These are phyloP conservation scores for Anableps anableps DNA, from an alignment of 2,797 vertebrate genomes.

Conservation along the genomic window DNA sequence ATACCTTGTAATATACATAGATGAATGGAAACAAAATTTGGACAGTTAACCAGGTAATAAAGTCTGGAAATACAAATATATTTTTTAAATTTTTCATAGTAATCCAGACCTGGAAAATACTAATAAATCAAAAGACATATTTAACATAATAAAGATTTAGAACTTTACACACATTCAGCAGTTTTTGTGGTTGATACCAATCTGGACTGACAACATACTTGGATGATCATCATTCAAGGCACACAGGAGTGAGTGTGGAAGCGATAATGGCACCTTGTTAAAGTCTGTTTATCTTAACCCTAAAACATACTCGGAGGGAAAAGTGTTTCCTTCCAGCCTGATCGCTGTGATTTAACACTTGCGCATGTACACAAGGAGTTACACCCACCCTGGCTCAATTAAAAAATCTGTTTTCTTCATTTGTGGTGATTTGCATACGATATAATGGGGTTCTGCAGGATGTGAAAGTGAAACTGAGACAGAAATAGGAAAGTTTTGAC, in stretches of 20 bases:
- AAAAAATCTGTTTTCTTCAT: constrained; percentile 22
- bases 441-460: constrained; percentile 11
- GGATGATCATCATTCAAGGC: constrained; percentile 37
- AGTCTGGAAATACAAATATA: neutral
- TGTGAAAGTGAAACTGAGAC: neutral
- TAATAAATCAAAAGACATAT: neutral
- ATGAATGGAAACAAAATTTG: neutral
- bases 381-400: constrained; percentile 23
- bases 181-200: constrained; percentile 30
- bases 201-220: constrained; percentile 34
- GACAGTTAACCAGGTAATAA: neutral
- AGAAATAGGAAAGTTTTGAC: neutral
- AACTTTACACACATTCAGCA: constrained; percentile 13
- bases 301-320: constrained; percentile 81
- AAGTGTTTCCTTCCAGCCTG: constrained; percentile 84
- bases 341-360: constrained; percentile 61
- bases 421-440: constrained; percentile 21
- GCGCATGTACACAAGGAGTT: constrained; percentile 1
- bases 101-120: neutral
- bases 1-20: too few relatives aligned
- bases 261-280: constrained; percentile 82
- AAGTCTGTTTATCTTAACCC: constrained; percentile 84
- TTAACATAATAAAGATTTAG: neutral
- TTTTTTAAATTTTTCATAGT: neutral
- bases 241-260: constrained; percentile 68